Evolutionary conservation across 1,140 invertebrate species (phyloP).

Genomic region (Antheraea mylitta): DNA sequence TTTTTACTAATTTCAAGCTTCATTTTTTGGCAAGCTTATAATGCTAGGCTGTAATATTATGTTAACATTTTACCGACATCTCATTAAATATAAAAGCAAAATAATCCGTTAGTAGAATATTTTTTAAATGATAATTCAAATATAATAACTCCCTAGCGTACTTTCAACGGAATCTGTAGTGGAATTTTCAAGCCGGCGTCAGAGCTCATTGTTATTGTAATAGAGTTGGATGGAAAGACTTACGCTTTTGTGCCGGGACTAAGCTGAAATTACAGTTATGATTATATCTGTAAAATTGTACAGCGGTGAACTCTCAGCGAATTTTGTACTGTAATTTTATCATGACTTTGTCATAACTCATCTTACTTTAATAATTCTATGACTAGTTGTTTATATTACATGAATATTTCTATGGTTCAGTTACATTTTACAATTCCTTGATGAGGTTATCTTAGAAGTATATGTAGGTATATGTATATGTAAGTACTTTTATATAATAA

Average conservation of each 20-base stretch:
- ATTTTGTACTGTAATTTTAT: background rate
- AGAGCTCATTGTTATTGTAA: conserved; percentile 4
- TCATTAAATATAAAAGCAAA: background rate
- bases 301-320: background rate
- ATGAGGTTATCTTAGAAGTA: too few species aligned
- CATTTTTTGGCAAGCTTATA: too few species aligned
- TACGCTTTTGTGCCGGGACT: background rate
- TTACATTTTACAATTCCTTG: too few species aligned
- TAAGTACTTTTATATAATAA: too few species aligned
- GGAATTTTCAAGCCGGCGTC: background rate
- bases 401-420: too few species aligned
- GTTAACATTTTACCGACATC: background rate
- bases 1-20: too few species aligned
- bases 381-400: background rate
- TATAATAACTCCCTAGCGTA: background rate
- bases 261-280: conserved; percentile 1
- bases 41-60: background rate
- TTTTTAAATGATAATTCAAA: background rate
- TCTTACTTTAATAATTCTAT: background rate
- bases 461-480: too few species aligned
- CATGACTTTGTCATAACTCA: background rate
- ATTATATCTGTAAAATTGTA: conserved; percentile 1
- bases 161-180: background rate
- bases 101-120: background rate
- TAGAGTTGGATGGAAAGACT: background rate